Evolutionary conservation across 2,888 invertebrate genomes (phyloP).

Genomic region (Nephrotoma guestfalica): DNA sequence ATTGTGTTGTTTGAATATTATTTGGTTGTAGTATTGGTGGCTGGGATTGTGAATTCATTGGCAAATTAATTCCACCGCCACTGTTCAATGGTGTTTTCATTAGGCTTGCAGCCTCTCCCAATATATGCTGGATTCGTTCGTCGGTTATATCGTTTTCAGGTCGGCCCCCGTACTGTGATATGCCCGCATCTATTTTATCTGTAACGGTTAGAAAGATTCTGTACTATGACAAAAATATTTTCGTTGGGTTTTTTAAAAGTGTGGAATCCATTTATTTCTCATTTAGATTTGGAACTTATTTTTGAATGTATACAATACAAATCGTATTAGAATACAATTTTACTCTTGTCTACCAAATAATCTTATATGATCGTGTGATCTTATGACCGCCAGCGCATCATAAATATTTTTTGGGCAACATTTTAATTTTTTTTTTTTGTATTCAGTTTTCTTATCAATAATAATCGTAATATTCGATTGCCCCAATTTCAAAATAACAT

Average conservation of each 20-base stretch:
- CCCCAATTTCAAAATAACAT: not conserved
- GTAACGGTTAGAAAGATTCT: constrained; percentile 12
- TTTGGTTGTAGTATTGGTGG: constrained; percentile 45
- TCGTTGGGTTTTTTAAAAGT: not conserved
- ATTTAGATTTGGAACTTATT: not conserved
- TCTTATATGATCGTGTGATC: not conserved
- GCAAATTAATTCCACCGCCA: not conserved
- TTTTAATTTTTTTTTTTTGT: not conserved
- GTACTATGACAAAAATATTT: constrained; percentile 11
- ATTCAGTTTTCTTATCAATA: not conserved
- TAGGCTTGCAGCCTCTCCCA: constrained; percentile 82
- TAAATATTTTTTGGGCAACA: not conserved
- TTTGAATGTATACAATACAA: too few relatives aligned
- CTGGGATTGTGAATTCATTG: constrained; percentile 16
- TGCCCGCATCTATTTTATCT: constrained; percentile 52
- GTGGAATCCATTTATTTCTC: not conserved
- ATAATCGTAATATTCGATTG: not conserved
- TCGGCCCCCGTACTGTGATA: constrained; percentile 57
- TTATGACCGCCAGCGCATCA: not conserved
- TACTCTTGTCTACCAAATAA: not conserved
- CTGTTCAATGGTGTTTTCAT: constrained; percentile 49
- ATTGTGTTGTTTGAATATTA: constrained; percentile 35
- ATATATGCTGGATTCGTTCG: constrained; percentile 84
- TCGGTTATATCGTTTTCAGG: constrained; percentile 70
- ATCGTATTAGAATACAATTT: not conserved